A percentile compares a stretch with the other conserved stretches of the same genome.
Conservation (phyloP, 2,113 vertebrate species). For the Ophiodon elongatus region DNA sequence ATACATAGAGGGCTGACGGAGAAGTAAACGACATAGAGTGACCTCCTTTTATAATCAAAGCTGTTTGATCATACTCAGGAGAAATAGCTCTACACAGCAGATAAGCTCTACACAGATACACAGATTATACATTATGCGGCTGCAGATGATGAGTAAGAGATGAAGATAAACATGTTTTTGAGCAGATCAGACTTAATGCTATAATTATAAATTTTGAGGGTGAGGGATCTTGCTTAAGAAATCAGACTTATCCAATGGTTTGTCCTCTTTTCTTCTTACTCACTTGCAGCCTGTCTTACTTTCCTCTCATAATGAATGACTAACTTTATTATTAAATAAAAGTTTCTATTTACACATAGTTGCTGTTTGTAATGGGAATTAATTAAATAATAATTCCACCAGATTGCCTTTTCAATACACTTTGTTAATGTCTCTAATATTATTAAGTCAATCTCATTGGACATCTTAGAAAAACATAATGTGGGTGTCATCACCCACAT, state of each 20-base stretch:
- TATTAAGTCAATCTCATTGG: background rate
- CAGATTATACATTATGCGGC: conserved; percentile 12
- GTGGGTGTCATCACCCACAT: background rate
- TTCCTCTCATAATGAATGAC: background rate
- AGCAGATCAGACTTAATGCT: background rate
- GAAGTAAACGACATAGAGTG: conserved; percentile 27
- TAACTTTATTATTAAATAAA: background rate
- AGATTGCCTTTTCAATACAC: background rate
- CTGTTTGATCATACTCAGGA: conserved; percentile 42
- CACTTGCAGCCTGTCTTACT: background rate
- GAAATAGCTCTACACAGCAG: conserved; percentile 16
- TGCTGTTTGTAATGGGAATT: background rate
- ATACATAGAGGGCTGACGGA: background rate
- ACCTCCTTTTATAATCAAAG: conserved; percentile 45
- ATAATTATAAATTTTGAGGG: background rate
- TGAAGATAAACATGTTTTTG: background rate
- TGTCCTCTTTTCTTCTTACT: background rate
- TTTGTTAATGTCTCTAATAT: background rate
- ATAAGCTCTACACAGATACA: background rate
- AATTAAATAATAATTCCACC: background rate
- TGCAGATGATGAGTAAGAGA: background rate
- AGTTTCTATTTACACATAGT: background rate
- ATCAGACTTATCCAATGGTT: background rate
- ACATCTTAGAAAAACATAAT: background rate
- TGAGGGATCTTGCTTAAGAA: background rate